Evolutionary conservation across 2,113 vertebrate genomes (phyloP).

Genomic region (Progne subis): DNA sequence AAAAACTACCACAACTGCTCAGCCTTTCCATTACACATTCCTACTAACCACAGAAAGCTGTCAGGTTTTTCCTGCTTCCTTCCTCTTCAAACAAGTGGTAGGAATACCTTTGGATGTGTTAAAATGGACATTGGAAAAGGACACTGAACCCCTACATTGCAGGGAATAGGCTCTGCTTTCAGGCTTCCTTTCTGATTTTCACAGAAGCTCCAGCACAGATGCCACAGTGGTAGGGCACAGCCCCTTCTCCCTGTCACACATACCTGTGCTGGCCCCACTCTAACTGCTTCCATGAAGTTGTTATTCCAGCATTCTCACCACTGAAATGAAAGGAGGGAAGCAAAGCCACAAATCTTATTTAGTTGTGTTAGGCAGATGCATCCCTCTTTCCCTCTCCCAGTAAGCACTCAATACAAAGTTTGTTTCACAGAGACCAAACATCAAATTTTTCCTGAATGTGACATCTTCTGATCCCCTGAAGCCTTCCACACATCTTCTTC

Average conservation of each 20-base stretch:
- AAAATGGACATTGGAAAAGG: neutral
- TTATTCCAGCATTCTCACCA: neutral
- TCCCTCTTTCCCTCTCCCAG: neutral
- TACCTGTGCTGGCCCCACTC: neutral
- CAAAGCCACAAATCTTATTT: neutral
- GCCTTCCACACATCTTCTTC: neutral
- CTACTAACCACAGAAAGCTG: neutral
- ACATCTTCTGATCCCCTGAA: neutral
- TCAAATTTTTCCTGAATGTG: neutral
- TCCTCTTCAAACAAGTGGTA: neutral
- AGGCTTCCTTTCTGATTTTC: neutral
- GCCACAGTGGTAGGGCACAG: neutral
- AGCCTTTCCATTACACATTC: neutral
- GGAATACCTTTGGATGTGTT: neutral
- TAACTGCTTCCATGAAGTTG: too few species aligned
- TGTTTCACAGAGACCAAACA: neutral
- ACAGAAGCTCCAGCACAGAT: neutral
- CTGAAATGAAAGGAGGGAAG: neutral
- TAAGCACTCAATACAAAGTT: neutral
- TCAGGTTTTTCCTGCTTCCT: neutral
- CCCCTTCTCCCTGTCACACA: neutral
- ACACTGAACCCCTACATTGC: accelerated
- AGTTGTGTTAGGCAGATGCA: neutral
- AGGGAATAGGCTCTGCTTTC: neutral
- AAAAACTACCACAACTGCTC: neutral